These are phyloP conservation scores for Salpingus planirostris DNA, from an alignment of 2,888 invertebrate species.

Conservation along the genomic window DNA sequence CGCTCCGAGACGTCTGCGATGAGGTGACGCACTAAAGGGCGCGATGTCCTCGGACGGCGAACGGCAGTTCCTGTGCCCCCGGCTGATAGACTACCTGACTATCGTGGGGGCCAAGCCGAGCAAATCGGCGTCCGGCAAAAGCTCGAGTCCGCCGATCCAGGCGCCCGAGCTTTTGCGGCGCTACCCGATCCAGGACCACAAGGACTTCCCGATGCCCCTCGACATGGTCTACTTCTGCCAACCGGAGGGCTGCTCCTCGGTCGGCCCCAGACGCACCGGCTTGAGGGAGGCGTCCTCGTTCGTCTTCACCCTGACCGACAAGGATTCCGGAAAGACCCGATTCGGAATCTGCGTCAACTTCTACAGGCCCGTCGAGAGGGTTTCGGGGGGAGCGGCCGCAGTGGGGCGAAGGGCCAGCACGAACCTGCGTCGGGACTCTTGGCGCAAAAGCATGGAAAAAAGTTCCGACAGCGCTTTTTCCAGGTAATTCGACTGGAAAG, in stretches of 20 bases:
- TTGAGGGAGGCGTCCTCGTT: constrained; percentile 90
- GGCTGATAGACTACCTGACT: constrained; percentile 91
- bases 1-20: constrained; percentile 1
- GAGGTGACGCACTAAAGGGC: constrained; percentile 34
- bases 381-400: constrained; percentile 28
- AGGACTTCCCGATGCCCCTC: constrained; percentile 92
- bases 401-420: constrained; percentile 44
- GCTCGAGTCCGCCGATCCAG: constrained; percentile 70
- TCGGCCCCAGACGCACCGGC: constrained; percentile 77
- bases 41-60: constrained; percentile 52
- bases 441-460: constrained; percentile 87
- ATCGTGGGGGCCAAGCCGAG: constrained; percentile 86
- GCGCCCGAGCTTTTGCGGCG: constrained; percentile 89
- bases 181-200: constrained; percentile 93
- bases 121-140: constrained; percentile 51
- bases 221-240: constrained; percentile 99
- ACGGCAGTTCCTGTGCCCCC: constrained; percentile 74
- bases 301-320: constrained; percentile 96
- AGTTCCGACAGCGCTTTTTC: constrained; percentile 90
- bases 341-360: constrained; percentile 99
- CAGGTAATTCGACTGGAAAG: constrained; percentile 50
- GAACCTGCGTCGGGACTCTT: constrained; percentile 72
- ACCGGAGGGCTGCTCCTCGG: constrained; percentile 94
- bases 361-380: constrained; percentile 80
- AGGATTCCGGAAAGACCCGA: constrained; percentile 90